Percentiles rank a stretch among this genome's conserved stretches.
phyloP scores from a whole-genome alignment of 2,113 vertebrate species.

The Lipophrys pholis region DNA sequence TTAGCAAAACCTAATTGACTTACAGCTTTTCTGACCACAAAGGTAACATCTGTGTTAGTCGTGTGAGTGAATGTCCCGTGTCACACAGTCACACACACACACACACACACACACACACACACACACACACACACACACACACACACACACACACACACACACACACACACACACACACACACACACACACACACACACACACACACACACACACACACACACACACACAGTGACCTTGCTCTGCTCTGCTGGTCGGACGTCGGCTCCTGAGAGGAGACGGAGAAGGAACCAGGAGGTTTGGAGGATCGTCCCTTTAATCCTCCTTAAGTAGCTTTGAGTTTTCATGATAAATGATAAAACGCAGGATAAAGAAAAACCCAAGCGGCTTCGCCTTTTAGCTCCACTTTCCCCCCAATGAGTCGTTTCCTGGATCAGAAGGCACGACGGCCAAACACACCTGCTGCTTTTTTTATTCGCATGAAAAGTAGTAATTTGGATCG shows the following conservation, averaged over 20 bases:
- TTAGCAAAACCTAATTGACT: conserved; percentile 76
- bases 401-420: too few relatives aligned
- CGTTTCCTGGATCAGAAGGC: too few relatives aligned
- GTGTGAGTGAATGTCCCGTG: conserved; percentile 61
- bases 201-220: conserved; percentile 36
- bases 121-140: conserved; percentile 34
- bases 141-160: background rate
- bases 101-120: background rate
- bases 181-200: background rate
- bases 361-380: too few relatives aligned
- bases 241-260: too few relatives aligned
- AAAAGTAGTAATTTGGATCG: too few relatives aligned
- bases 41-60: conserved; percentile 78
- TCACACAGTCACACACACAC: conserved; percentile 12
- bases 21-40: conserved; percentile 72
- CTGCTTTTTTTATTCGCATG: too few relatives aligned
- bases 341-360: too few relatives aligned
- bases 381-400: too few relatives aligned
- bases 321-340: too few relatives aligned
- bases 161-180: too few relatives aligned
- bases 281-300: background rate
- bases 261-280: conserved; percentile 36
- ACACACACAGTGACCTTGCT: conserved; percentile 66
- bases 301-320: too few relatives aligned
- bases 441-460: too few relatives aligned